These are phyloP conservation scores for Cheilosia urbana DNA, from an alignment of 2,888 invertebrate genomes.

Conservation along the genomic window DNA sequence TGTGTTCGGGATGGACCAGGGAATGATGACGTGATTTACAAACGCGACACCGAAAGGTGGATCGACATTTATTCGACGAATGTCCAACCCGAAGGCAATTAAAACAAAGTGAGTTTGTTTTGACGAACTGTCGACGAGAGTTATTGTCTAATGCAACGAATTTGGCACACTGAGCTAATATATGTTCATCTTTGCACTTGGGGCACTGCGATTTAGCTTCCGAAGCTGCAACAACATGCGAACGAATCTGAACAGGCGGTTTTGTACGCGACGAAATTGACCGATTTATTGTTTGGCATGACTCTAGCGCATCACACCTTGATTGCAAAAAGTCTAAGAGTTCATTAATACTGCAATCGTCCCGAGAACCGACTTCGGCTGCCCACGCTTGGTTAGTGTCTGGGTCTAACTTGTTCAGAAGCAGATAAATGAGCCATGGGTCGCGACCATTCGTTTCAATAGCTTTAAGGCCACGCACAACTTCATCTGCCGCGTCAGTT, in stretches of 20 bases:
- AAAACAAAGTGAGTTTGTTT: background rate
- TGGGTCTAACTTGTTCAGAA: background rate
- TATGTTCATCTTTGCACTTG: too few species aligned
- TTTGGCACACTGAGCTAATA: background rate
- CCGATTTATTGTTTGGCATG: too few species aligned
- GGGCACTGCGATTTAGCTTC: too few species aligned
- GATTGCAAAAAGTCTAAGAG: background rate
- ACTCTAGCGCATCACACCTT: slow-evolving; percentile 1
- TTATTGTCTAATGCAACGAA: too few species aligned
- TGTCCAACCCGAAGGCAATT: slow-evolving; percentile 9
- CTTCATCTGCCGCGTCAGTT: slow-evolving; percentile 18
- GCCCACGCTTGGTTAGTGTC: background rate
- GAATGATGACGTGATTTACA: too few species aligned
- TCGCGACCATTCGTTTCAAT: background rate
- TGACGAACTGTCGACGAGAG: background rate
- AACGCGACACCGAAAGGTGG: too few species aligned
- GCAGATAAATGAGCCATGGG: slow-evolving; percentile 16
- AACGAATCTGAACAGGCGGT: too few species aligned
- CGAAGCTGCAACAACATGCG: too few species aligned
- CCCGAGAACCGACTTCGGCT: too few species aligned
- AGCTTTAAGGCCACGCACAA: background rate
- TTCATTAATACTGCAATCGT: too few species aligned
- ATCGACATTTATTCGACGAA: background rate
- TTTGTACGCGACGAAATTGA: too few species aligned
- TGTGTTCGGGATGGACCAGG: background rate